phyloP scores from a whole-genome alignment of 2,113 vertebrate species.

The Brienomyrus longianalis region DNA sequence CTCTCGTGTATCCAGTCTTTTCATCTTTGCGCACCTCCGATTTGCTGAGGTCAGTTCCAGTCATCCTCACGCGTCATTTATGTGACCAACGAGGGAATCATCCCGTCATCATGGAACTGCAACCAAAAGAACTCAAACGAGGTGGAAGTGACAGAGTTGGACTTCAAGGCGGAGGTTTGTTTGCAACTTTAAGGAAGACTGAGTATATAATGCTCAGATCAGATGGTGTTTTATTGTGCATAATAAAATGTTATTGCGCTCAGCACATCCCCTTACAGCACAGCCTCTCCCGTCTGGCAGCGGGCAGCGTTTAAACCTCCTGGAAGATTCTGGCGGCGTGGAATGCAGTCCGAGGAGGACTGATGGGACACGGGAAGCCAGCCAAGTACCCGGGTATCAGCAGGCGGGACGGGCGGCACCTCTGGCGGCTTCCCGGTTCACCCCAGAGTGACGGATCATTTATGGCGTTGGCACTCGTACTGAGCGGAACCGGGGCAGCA shows the following conservation, averaged over 20 bases:
- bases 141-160: background rate
- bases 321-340: constrained; percentile 22
- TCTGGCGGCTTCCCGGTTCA: background rate
- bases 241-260: constrained; percentile 36
- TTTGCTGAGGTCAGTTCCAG: background rate
- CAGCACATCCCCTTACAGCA: constrained; percentile 27
- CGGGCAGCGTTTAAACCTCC: constrained; percentile 34
- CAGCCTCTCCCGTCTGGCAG: constrained; percentile 33
- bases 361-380: constrained; percentile 25
- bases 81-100: background rate
- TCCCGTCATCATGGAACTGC: background rate
- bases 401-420: background rate
- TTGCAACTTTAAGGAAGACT: background rate
- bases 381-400: background rate
- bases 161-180: background rate
- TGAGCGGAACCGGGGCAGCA: background rate
- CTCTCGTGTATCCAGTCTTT: background rate
- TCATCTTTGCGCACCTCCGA: background rate
- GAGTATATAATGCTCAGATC: constrained; percentile 20
- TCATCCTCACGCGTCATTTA: background rate
- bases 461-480: background rate
- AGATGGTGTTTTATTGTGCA: constrained; percentile 32
- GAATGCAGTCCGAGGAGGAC: constrained; percentile 32
- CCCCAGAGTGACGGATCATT: background rate
- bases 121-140: background rate